These are phyloP conservation scores for Heterodera filipjevi DNA, from an alignment of 2,888 invertebrate species.

Conservation along the genomic window DNA sequence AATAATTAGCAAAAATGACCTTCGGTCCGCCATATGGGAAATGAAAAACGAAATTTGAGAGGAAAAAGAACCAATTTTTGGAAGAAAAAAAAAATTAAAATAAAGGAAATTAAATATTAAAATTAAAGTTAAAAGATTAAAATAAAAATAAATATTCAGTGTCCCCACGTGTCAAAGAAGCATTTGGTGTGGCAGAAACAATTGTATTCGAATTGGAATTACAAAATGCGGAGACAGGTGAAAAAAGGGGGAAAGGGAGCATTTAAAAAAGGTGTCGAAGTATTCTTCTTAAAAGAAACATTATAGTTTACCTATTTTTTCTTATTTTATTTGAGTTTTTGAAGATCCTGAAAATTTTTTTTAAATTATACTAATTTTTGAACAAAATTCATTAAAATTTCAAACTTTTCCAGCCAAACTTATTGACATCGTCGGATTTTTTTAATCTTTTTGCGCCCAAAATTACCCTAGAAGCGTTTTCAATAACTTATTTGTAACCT, in stretches of 20 bases:
- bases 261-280: no score
- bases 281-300: no score
- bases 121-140: background rate
- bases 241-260: constrained; percentile 56
- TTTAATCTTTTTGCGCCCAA: no score
- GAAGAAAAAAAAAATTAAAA: background rate
- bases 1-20: constrained; percentile 6
- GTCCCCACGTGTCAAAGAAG: constrained; percentile 69
- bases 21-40: background rate
- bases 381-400: no score
- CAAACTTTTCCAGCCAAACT: no score
- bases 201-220: constrained; percentile 71
- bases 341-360: no score
- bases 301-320: no score
- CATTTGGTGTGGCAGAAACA: constrained; percentile 69
- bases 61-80: constrained; percentile 4
- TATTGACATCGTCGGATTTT: no score
- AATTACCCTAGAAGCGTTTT: no score
- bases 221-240: constrained; percentile 68
- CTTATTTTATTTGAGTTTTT: no score
- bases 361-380: no score
- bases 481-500: no score
- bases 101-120: constrained; percentile 7
- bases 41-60: background rate
- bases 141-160: constrained; percentile 65